Percentiles rank a stretch among this genome's conserved stretches.
These are phyloP conservation scores for Sebastes nivosus DNA, from an alignment of 2,797 vertebrate species.

Conservation along the genomic window DNA sequence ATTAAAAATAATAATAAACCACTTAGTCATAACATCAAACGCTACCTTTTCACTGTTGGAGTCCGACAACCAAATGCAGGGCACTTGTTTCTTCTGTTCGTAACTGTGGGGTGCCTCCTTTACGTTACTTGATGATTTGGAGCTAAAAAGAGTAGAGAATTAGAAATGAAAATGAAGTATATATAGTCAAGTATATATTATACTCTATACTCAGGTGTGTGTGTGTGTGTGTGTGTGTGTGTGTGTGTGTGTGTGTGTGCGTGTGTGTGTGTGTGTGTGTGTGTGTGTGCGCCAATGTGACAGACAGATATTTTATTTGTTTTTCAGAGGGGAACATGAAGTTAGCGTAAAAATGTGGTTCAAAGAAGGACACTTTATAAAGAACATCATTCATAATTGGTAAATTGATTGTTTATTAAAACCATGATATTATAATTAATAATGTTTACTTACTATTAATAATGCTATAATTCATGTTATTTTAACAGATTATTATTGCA, in stretches of 20 bases:
- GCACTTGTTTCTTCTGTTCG: conserved; percentile 84
- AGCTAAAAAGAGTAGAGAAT: neutral
- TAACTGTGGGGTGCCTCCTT: conserved; percentile 74
- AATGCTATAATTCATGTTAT: too few species aligned
- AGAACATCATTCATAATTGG: too few species aligned
- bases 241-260: too few species aligned
- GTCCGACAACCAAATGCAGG: conserved; percentile 89
- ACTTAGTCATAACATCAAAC: neutral
- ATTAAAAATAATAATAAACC: neutral
- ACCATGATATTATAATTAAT: too few species aligned
- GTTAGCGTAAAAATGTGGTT: neutral
- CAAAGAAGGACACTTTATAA: neutral
- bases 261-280: too few species aligned
- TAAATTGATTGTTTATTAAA: too few species aligned
- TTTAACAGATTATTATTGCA: too few species aligned
- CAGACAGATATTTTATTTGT: neutral
- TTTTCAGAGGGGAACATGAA: neutral
- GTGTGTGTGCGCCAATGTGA: too few species aligned
- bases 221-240: neutral
- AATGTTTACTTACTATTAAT: too few species aligned
- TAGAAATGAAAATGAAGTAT: neutral
- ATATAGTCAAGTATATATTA: neutral
- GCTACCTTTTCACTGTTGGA: conserved; percentile 87
- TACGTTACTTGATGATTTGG: conserved; percentile 78
- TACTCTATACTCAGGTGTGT: neutral